Evolutionary conservation across 1,140 invertebrate species (phyloP).

Genomic region (Drosophila pruinosa): DNA sequence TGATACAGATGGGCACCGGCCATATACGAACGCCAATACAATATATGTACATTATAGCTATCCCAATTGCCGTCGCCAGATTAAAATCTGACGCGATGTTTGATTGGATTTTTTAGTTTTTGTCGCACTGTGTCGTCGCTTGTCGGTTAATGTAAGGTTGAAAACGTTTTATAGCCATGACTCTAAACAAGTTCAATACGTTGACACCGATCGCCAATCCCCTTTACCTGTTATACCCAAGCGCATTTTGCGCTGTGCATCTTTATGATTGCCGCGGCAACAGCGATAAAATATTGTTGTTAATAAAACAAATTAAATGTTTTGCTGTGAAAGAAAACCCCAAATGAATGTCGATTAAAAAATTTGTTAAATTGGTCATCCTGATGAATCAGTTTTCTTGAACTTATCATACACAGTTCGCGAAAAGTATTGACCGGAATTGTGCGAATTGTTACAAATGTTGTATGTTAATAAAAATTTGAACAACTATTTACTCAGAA

Average conservation of each 20-base stretch:
- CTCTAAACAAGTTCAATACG: slow-evolving; percentile 23
- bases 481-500: too few relatives aligned
- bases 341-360: slow-evolving; percentile 20
- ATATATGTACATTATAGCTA: slow-evolving; percentile 8
- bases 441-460: too few relatives aligned
- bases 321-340: slow-evolving; percentile 24
- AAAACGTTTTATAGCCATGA: slow-evolving; percentile 67
- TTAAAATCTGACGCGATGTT: slow-evolving; percentile 36
- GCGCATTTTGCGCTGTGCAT: slow-evolving; percentile 68
- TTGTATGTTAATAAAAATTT: too few relatives aligned
- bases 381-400: background rate
- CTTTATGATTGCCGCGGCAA: slow-evolving; percentile 67
- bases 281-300: slow-evolving; percentile 75
- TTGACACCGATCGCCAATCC: background rate
- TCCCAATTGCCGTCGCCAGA: slow-evolving; percentile 40
- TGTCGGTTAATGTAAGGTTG: slow-evolving; percentile 69
- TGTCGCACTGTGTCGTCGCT: slow-evolving; percentile 49
- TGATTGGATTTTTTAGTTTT: slow-evolving; percentile 48
- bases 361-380: background rate
- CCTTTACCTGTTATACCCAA: slow-evolving; percentile 25
- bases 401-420: too few relatives aligned
- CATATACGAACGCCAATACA: slow-evolving; percentile 4
- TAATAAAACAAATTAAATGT: slow-evolving; percentile 73
- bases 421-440: too few relatives aligned
- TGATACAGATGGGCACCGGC: slow-evolving; percentile 34